Base-by-base conservation (phyloP, 2,113 vertebrate genomes). In the Pterocles gutturalis region DNA sequence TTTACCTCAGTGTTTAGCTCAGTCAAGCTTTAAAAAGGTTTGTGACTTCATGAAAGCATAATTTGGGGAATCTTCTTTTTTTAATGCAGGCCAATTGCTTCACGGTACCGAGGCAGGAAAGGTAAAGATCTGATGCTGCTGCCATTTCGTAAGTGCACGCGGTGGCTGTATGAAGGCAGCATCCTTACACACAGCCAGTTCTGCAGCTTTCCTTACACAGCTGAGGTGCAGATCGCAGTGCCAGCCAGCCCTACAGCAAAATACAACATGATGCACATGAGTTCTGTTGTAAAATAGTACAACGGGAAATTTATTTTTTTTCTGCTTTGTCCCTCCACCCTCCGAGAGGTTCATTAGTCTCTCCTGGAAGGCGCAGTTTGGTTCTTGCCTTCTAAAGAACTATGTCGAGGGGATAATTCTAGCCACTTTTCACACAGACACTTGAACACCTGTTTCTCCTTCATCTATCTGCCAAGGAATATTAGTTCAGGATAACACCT, bases 401-500 rank as follows among this genome's bases (percentile, higher is more conserved):
- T 5, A 34, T 43, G 55, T 92, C 86, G 88, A 87, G 77, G 85
- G 64, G 64, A 49, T 88, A 81, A 95, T 97, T 94, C 89, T 48
- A 93, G n/a, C 64, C 70, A 54, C 87, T 90, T 58, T 62, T 88
- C 71, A 45, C 26, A 36, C 65, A 93, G 34, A 54, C 62, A 82
- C 58, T 94, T 86, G 67, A 98, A 94, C 72, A 77, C 88, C 90
- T 95, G 57, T 93, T 97, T 87, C 81, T 96, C 62, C 86, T 95
- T 83, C 90, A 93, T 84, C 75, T 93, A 60, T 69, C 73, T 93
- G 72, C 54, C 62, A 75, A 66, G 96, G 77, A 55, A 64, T 82
- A 82, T 79, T 57, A 83, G 85, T 87, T 96, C 86, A 82, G 65
- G 78, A 25, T 82, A 96, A 51, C 95, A 93, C 85, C 81, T 82